Conservation (phyloP, 2,888 invertebrate species). For the Ornithoptera alexandrae region DNA sequence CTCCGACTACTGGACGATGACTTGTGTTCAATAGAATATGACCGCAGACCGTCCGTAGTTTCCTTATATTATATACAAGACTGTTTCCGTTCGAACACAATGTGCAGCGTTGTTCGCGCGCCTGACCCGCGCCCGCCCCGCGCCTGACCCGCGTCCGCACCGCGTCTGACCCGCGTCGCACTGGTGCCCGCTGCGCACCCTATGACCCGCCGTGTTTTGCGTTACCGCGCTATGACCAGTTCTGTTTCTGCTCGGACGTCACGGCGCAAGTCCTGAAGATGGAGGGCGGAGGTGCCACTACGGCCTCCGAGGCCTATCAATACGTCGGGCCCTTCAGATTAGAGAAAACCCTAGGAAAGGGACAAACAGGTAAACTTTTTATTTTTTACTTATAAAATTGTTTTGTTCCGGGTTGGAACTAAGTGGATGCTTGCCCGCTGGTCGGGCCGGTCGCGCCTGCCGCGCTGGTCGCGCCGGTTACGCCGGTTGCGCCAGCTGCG, state of each 20-base stretch:
- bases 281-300: conserved; percentile 59
- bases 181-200: not conserved
- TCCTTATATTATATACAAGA: conserved; percentile 23
- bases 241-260: conserved; percentile 42
- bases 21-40: conserved; percentile 27
- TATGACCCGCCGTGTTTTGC: conserved; percentile 14
- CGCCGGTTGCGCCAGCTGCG: too few species aligned
- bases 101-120: not conserved
- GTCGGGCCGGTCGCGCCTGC: too few species aligned
- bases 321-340: conserved; percentile 99
- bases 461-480: too few species aligned
- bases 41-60: conserved; percentile 39
- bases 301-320: conserved; percentile 84
- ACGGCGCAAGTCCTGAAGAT: conserved; percentile 52
- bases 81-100: conserved; percentile 23
- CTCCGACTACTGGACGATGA: conserved; percentile 1
- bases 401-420: too few species aligned
- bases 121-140: too few species aligned
- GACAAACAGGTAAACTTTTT: conserved; percentile 94
- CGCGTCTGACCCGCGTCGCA: not conserved
- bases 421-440: too few species aligned
- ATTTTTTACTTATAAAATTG: not conserved
- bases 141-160: not conserved
- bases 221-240: conserved; percentile 38
- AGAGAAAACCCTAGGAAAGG: conserved; percentile 99